phyloP scores from a whole-genome alignment of 2,888 invertebrate species.

The Luperina nickerlii region DNA sequence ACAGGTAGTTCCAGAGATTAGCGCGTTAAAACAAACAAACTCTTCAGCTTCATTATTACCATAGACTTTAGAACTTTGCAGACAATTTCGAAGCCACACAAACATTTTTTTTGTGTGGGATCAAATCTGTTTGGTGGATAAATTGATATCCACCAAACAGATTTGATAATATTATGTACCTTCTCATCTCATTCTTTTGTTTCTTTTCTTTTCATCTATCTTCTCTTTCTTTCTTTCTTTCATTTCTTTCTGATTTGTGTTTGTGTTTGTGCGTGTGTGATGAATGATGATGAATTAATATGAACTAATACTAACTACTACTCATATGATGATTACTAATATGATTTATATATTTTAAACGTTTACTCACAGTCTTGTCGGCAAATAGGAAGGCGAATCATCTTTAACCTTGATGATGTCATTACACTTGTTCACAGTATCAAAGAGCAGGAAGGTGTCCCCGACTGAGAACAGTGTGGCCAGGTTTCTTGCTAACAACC shows the following conservation, averaged over 20 bases:
- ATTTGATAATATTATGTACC: no score
- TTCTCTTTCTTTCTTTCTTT: background rate
- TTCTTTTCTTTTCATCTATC: no score
- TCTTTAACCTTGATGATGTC: constrained; percentile 99
- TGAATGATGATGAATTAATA: no score
- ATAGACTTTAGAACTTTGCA: background rate
- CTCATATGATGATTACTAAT: no score
- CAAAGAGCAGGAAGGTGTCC: constrained; percentile 98
- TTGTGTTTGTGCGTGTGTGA: no score
- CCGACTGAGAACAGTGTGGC: constrained; percentile 99
- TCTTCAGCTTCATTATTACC: no score
- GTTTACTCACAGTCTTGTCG: constrained; percentile 96
- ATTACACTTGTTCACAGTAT: constrained; percentile 99
- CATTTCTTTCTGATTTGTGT: background rate
- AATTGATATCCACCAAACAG: no score
- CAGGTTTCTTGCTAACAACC: constrained; percentile 96
- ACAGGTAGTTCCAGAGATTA: no score
- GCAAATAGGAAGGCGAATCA: constrained; percentile 98
- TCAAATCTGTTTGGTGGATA: no score
- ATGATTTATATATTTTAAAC: background rate
- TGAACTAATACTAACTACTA: no score
- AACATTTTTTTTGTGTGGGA: background rate
- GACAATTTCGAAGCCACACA: background rate
- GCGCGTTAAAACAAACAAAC: no score
- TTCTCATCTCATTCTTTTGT: no score